Percentiles rank a stretch among this genome's conserved stretches.
Evolutionary conservation across 2,888 invertebrate species (phyloP).

Genomic region (Coleophora flavipennella): DNA sequence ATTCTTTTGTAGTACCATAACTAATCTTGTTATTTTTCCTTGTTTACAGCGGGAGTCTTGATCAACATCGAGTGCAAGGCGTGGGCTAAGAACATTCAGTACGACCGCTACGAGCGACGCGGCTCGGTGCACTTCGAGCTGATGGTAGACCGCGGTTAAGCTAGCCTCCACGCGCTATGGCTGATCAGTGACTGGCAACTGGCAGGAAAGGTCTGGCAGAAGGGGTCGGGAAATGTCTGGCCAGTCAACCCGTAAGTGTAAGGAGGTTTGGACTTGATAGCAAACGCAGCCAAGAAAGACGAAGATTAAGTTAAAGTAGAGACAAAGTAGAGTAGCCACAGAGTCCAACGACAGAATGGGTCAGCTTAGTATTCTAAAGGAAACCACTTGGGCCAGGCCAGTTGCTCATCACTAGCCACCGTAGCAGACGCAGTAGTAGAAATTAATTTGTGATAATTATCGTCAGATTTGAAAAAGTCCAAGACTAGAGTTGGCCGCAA

Average conservation of each 20-base stretch:
- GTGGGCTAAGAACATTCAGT: constrained; percentile 91
- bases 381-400: no score
- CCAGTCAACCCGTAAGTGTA: no score
- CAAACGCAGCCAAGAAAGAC: no score
- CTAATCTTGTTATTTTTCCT: neutral
- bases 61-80: constrained; percentile 96
- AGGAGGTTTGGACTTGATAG: no score
- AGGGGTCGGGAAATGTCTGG: neutral
- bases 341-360: no score
- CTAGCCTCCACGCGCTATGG: constrained; percentile 7
- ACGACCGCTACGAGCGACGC: constrained; percentile 89
- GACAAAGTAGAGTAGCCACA: no score
- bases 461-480: no score
- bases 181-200: neutral
- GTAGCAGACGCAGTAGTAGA: constrained; percentile 24
- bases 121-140: constrained; percentile 96
- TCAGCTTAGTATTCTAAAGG: no score
- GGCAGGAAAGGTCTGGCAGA: neutral
- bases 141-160: constrained; percentile 82
- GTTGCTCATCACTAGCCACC: no score
- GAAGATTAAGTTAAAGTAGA: no score
- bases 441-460: constrained; percentile 25
- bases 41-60: constrained; percentile 83
- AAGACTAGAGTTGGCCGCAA: no score
- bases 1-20: neutral